Conservation (phyloP, 2,113 vertebrate species). For the Malurus cyaneus region DNA sequence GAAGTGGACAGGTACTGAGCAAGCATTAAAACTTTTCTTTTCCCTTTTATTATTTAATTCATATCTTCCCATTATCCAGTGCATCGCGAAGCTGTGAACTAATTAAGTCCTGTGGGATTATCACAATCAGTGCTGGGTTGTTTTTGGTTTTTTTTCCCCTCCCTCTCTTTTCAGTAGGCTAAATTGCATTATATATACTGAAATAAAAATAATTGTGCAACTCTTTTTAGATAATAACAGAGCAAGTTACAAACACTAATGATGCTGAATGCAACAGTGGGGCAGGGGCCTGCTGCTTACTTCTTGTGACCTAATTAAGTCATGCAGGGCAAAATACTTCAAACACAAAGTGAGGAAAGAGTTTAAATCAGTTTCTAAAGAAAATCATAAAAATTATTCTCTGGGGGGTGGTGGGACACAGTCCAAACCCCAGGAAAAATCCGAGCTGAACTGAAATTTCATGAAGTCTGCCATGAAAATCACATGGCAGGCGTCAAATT, state of each 20-base stretch:
- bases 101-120: conserved; percentile 84
- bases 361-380: not conserved
- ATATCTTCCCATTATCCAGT: conserved; percentile 38
- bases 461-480: not conserved
- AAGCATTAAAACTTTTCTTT: conserved; percentile 60
- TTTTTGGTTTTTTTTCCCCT: not conserved
- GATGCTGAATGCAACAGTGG: conserved; percentile 52
- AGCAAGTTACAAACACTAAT: conserved; percentile 59
- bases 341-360: not conserved
- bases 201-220: conserved; percentile 45
- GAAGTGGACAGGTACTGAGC: conserved; percentile 73
- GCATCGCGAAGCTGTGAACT: conserved; percentile 66
- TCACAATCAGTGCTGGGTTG: conserved; percentile 44
- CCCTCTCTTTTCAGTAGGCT: conserved; percentile 8
- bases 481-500: not conserved
- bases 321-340: not conserved
- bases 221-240: conserved; percentile 57
- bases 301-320: conserved; percentile 59
- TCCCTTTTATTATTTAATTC: conserved; percentile 67
- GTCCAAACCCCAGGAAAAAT: not conserved
- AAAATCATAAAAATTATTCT: not conserved
- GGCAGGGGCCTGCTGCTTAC: conserved; percentile 13
- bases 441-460: not conserved
- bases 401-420: not conserved
- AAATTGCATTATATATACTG: conserved; percentile 67